Percentiles rank a stretch among this genome's conserved stretches.
phyloP scores from a whole-genome alignment of 2,797 vertebrate species.

The Semotilus atromaculatus region DNA sequence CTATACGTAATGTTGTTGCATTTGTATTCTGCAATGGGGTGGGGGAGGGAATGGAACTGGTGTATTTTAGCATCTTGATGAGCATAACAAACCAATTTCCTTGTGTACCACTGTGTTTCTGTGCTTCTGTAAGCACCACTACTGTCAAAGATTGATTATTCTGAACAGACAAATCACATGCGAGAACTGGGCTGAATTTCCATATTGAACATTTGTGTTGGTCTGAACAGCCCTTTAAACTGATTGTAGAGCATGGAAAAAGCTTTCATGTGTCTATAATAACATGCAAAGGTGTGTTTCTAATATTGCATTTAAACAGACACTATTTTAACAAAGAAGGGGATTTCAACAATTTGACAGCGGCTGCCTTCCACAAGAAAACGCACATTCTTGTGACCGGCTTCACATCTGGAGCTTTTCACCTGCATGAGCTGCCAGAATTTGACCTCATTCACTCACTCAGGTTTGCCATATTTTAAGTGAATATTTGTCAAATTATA shows the following conservation, averaged over 20 bases:
- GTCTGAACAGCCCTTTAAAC: not conserved
- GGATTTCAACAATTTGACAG: constrained; percentile 89
- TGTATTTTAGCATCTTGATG: not conserved
- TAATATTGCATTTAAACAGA: constrained; percentile 67
- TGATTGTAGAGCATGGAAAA: not conserved
- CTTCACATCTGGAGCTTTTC: constrained; percentile 94
- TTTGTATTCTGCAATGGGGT: not conserved
- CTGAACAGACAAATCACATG: not conserved
- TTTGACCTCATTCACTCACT: constrained; percentile 95
- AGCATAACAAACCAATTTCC: not conserved
- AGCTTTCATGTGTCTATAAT: not conserved
- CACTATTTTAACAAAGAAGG: constrained; percentile 96
- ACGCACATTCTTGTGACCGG: constrained; percentile 90
- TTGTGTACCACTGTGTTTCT: not conserved
- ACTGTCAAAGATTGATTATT: not conserved
- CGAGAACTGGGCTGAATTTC: not conserved
- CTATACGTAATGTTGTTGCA: not conserved
- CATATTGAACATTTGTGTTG: not conserved
- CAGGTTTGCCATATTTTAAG: constrained; percentile 74
- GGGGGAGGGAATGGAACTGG: not conserved
- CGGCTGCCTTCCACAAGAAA: constrained; percentile 88
- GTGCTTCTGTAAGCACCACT: not conserved
- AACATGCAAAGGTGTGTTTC: not conserved
- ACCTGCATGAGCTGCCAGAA: constrained; percentile 95
- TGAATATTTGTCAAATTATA: not conserved